Evolutionary conservation across 2,113 vertebrate genomes (phyloP), one percentile per base, ranked within the genome.

Genomic region (Platysteira castanea): DNA sequence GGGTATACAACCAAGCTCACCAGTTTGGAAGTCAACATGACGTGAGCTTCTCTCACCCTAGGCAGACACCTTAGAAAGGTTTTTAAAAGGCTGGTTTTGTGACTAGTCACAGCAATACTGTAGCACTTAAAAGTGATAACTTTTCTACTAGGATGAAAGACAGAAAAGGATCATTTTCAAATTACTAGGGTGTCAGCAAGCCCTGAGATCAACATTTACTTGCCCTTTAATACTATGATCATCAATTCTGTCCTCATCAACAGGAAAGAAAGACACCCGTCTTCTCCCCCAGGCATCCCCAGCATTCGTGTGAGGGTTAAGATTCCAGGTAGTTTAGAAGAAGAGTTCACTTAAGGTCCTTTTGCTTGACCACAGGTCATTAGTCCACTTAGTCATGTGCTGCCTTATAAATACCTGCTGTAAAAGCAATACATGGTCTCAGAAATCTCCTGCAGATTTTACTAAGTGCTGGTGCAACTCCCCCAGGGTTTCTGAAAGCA

Each of bases 401-500:
- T 68, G 21, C 73, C 39, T 59, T 69, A 0, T 53, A 88, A 96
- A 47, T 31, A 90, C 50, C 37, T 57, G 31, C 75, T 53, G 30
- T 78, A 96, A 84, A 87, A 87, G 18, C 91, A 83, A 65, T 15
- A 77, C 24, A 84, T 16, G 13, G 69, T 60, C 68, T 87, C 84
- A 89, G 89, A 89, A 86, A 95, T 27, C 31, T 94, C 78, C 76
- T 76, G 31, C 78, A 42, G 91, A 89, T 88, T 93, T 75, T 50
- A 83, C 49, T 60, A 56, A 90, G 52, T 87, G 37, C 61, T 95
- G 61, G 76, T 54, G 68, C 52, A 87, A 95, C 31, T 95, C 85
- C 39, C 83, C 27, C 39, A 47, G 86, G 96, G 87, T 93, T 95
- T 93, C 84, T 85, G 65, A 96, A 85, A 94, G 91, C 70, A 53